Percentiles rank a stretch among this genome's conserved stretches.
phyloP scores from a whole-genome alignment of 2,888 invertebrate genomes.

The Drosophila crucigera region DNA sequence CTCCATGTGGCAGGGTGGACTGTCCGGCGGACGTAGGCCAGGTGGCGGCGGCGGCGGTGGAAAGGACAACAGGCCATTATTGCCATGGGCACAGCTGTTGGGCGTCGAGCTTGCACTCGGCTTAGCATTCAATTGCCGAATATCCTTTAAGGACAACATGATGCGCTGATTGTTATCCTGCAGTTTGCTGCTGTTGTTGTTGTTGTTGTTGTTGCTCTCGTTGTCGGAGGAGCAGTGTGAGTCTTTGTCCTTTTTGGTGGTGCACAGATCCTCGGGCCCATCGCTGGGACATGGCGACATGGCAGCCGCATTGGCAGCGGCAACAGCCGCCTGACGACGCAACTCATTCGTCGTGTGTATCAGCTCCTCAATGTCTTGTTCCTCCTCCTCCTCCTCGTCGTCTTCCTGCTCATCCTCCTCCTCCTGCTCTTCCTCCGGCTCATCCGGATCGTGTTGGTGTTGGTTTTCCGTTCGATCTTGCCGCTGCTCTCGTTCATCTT shows the following conservation, averaged over 20 bases:
- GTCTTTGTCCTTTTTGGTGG: conserved; percentile 80
- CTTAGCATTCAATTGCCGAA: conserved; percentile 84
- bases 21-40: conserved; percentile 79
- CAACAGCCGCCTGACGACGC: conserved; percentile 77
- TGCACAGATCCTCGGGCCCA: conserved; percentile 85
- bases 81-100: conserved; percentile 50
- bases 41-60: conserved; percentile 52
- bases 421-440: conserved; percentile 30
- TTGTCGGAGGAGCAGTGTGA: conserved; percentile 55
- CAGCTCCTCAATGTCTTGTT: conserved; percentile 83
- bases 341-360: conserved; percentile 81
- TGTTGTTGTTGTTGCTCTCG: conserved; percentile 79
- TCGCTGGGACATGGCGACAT: conserved; percentile 78
- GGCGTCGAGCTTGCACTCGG: conserved; percentile 78
- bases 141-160: conserved; percentile 85
- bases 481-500: conserved; percentile 37
- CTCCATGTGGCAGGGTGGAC: conserved; percentile 83
- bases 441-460: not conserved
- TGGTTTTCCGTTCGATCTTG: conserved; percentile 8
- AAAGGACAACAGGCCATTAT: conserved; percentile 73
- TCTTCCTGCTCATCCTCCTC: conserved; percentile 23
- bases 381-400: conserved; percentile 58
- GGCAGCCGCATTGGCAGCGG: conserved; percentile 75
- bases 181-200: conserved; percentile 81
- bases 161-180: conserved; percentile 85